Base-by-base conservation (phyloP, 30 jellyfish, hydroid and myxozoan species). In the Hydractinia symbiolongicarpus region DNA sequence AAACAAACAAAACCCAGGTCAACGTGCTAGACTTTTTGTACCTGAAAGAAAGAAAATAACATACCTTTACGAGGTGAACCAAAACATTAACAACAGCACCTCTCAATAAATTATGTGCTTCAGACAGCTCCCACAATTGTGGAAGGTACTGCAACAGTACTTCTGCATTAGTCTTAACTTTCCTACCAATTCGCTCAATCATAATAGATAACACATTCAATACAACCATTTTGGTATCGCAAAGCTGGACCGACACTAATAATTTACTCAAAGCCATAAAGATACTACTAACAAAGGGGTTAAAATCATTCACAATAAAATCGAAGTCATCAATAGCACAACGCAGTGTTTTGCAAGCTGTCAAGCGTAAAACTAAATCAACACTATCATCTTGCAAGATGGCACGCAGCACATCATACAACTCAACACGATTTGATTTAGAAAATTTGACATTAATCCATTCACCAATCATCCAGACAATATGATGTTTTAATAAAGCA, bases 401-500 rank as follows among this genome's bases (percentile, higher is more conserved):
- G 17, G 56, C 54, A 8, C 80, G 52, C 17, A 91, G 76, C 56
- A 87, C 66, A 15, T 56, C 78, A 71, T 91, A 91, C 30, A 86
- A 83, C 11, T 78, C 17, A 10, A 61, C 52, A 53, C 96, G 82
- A 64, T 91, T 91, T 53, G 95, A 76, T 56, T 82, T 83, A 11
- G 96, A 76, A 67, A 91, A 86, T 9, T 87, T 82, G 15, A 91
- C 98, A 77, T 91, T 81, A 15, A 91, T 77, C 98, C 98, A 91
- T 56, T 91, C 79, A 15, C 98, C 98, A 49, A 80, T 79, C 73
- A 91, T 53, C 86, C 86, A 81, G 19, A 81, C 53, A 71, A 68
- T 56, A 66, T 79, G 87, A 40, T 79, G 87, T 14, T 79, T 83
- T 5, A 79, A 5, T 40, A 82, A 5, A 7, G 66, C 83, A 8